Conservation (phyloP, 2,797 vertebrate species). For the Mormyrus hasselquistii region DNA sequence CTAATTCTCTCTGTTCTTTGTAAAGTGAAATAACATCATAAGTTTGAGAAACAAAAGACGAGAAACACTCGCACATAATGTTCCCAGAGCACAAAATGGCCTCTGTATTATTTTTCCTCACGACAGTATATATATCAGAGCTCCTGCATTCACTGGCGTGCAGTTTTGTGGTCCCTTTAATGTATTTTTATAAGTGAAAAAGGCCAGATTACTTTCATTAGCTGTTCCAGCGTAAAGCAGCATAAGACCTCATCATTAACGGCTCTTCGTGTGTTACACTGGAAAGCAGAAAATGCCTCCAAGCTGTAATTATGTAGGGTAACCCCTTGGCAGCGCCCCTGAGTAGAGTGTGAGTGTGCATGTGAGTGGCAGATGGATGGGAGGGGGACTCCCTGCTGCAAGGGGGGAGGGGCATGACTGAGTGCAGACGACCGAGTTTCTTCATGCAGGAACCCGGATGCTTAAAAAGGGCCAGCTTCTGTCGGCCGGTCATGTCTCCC, state of each 20-base stretch:
- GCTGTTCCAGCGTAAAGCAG: neutral
- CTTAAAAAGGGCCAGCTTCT: neutral
- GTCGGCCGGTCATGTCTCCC: neutral
- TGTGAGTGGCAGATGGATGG: neutral
- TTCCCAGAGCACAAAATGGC: neutral
- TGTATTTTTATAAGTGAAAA: neutral
- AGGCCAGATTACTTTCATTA: conserved; percentile 1
- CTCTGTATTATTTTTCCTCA: neutral
- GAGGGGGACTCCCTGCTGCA: neutral
- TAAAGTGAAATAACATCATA: neutral
- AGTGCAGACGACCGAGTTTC: neutral
- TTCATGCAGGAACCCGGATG: neutral
- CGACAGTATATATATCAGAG: neutral
- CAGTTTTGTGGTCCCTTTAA: neutral
- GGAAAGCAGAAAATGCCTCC: neutral
- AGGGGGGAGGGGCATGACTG: neutral
- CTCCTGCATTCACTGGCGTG: neutral
- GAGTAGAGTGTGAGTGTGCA: neutral
- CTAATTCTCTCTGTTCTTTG: neutral
- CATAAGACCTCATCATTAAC: neutral
- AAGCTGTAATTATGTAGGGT: neutral
- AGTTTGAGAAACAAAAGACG: neutral
- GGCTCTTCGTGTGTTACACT: neutral
- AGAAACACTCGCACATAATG: neutral
- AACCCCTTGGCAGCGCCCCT: neutral